Percentiles rank a stretch among this genome's conserved stretches.
Conservation (phyloP, 2,888 invertebrate genomes). For the Steromphala cineraria region DNA sequence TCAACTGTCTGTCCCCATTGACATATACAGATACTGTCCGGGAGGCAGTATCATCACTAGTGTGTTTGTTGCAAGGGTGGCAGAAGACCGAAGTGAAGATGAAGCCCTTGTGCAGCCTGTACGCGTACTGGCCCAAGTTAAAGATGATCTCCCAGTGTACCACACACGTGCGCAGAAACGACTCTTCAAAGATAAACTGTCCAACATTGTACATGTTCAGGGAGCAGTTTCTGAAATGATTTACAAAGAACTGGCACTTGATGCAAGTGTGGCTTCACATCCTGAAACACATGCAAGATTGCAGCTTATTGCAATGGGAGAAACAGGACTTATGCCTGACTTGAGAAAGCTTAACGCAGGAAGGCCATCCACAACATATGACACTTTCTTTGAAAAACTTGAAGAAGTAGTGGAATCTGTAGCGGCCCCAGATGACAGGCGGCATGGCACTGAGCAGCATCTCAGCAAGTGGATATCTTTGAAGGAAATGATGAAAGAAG, state of each 20-base stretch:
- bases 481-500: slow-evolving; percentile 30
- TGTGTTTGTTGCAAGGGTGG: slow-evolving; percentile 22
- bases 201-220: slow-evolving; percentile 22
- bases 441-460: slow-evolving; percentile 22
- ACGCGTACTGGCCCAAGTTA: slow-evolving; percentile 18
- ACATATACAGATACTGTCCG: slow-evolving; percentile 33
- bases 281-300: slow-evolving; percentile 35
- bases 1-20: slow-evolving; percentile 28
- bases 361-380: slow-evolving; percentile 28
- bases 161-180: slow-evolving; percentile 35
- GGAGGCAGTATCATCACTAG: slow-evolving; percentile 30
- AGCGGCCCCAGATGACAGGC: slow-evolving; percentile 37
- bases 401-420: slow-evolving; percentile 14
- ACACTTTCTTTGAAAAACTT: slow-evolving; percentile 32
- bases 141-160: slow-evolving; percentile 28
- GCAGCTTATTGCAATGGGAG: slow-evolving; percentile 33
- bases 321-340: slow-evolving; percentile 29
- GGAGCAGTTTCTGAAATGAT: slow-evolving; percentile 32
- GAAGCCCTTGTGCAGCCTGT: slow-evolving; percentile 29
- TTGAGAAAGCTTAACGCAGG: slow-evolving; percentile 35
- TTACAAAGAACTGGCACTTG: slow-evolving; percentile 34
- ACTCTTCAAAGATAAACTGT: slow-evolving; percentile 25
- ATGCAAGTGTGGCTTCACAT: slow-evolving; percentile 19
- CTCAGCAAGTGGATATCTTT: slow-evolving; percentile 34
- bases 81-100: slow-evolving; percentile 8